A percentile compares a stretch with the other conserved stretches of the same genome.
These are phyloP conservation scores for Drosophila suboccidentalis DNA, from an alignment of 2,888 invertebrate genomes.

Conservation along the genomic window DNA sequence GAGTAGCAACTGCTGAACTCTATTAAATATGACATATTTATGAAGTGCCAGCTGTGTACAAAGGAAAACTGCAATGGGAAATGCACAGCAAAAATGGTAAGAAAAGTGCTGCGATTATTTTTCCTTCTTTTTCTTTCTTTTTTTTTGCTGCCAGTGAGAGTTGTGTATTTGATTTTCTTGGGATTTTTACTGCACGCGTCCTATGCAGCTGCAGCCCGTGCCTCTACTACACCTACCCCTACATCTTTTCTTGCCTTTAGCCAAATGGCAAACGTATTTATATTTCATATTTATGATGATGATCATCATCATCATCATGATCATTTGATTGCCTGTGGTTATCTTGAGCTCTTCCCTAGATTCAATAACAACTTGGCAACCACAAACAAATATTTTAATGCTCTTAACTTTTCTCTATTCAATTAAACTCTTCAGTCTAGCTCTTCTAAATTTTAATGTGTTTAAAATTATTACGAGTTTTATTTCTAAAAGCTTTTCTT, in stretches of 20 bases:
- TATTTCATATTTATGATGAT: conserved; percentile 74
- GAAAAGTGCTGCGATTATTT: conserved; percentile 62
- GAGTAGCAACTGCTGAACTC: conserved; percentile 64
- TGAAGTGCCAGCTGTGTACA: conserved; percentile 79
- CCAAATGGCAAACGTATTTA: conserved; percentile 70
- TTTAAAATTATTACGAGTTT: too few species aligned
- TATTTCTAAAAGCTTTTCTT: too few species aligned
- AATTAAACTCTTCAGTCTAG: background rate
- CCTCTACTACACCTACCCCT: conserved; percentile 9
- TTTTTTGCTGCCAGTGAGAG: conserved; percentile 3
- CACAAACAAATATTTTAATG: conserved; percentile 7
- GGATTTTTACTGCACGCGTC: conserved; percentile 53
- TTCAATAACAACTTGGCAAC: conserved; percentile 13
- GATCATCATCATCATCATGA: conserved; percentile 24
- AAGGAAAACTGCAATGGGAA: conserved; percentile 46
- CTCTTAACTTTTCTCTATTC: background rate
- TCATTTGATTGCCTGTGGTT: conserved; percentile 65
- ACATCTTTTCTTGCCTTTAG: conserved; percentile 3
- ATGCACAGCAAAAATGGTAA: conserved; percentile 45
- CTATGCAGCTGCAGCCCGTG: conserved; percentile 44
- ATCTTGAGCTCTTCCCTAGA: conserved; percentile 14
- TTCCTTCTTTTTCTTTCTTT: conserved; percentile 15
- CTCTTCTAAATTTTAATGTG: too few species aligned
- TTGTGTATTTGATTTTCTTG: conserved; percentile 39
- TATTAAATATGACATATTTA: conserved; percentile 83